These are phyloP conservation scores for Trypoxylon attenuatum DNA, from an alignment of 2,888 invertebrate genomes.

Conservation along the genomic window DNA sequence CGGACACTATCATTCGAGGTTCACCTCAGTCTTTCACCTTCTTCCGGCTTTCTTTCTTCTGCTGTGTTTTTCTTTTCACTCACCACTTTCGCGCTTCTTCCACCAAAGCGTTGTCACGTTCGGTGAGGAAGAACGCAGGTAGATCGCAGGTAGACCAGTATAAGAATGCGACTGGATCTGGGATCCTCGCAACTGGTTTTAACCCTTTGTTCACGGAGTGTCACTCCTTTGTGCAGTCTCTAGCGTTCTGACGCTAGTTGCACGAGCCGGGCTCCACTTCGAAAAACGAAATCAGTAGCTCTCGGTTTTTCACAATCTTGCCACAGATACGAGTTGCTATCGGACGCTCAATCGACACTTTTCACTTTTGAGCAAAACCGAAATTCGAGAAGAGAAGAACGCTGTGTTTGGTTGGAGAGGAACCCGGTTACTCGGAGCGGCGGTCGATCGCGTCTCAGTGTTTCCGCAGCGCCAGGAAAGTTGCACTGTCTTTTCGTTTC, in stretches of 20 bases:
- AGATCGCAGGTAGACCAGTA: not conserved
- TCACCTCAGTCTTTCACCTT: not conserved
- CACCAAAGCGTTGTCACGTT: not conserved
- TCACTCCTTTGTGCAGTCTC: not conserved
- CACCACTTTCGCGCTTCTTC: not conserved
- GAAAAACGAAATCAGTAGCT: not conserved
- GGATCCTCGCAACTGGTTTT: not conserved
- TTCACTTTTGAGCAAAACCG: too few species aligned
- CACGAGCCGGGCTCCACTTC: not conserved
- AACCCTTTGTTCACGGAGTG: not conserved
- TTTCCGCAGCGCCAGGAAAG: too few species aligned
- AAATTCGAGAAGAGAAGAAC: constrained; percentile 3
- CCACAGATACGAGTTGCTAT: too few species aligned
- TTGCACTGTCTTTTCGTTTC: too few species aligned
- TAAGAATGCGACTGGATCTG: too few species aligned
- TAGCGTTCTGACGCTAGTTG: not conserved
- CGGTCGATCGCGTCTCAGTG: constrained; percentile 36
- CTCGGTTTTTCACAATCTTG: too few species aligned
- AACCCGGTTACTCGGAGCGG: constrained; percentile 10
- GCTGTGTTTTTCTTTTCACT: not conserved
- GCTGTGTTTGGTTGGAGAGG: not conserved
- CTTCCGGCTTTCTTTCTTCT: not conserved
- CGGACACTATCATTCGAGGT: not conserved
- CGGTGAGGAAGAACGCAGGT: not conserved
- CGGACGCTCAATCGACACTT: too few species aligned